These are phyloP conservation scores for Helicoverpa assulta DNA, from an alignment of 2,888 invertebrate species.

Conservation along the genomic window DNA sequence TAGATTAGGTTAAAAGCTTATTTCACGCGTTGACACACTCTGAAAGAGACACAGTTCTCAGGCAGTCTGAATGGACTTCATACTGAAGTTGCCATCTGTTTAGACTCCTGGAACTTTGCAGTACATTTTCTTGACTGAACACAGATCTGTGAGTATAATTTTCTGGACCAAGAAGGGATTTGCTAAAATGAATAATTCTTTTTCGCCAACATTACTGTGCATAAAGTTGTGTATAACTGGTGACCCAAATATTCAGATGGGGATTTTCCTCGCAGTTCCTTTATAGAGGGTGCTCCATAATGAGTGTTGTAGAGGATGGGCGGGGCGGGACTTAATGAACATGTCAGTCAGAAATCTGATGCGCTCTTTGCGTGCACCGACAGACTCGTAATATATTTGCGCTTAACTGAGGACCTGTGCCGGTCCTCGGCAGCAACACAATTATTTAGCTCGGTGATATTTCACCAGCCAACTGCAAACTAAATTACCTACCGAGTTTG, in stretches of 20 bases:
- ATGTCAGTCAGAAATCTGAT: slow-evolving; percentile 68
- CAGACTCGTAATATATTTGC: slow-evolving; percentile 22
- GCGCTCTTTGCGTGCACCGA: slow-evolving; percentile 58
- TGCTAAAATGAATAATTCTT: slow-evolving; percentile 24
- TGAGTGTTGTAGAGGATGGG: slow-evolving; percentile 56
- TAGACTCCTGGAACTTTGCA: neutral
- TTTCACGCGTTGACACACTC: slow-evolving; percentile 16
- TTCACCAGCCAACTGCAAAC: slow-evolving; percentile 27
- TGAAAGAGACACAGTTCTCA: neutral
- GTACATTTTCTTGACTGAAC: neutral
- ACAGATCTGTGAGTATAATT: neutral
- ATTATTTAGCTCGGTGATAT: slow-evolving; percentile 31
- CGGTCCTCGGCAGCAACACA: slow-evolving; percentile 12
- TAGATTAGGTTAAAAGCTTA: slow-evolving; percentile 29
- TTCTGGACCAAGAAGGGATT: slow-evolving; percentile 12
- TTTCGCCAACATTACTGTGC: slow-evolving; percentile 16
- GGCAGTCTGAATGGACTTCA: too few relatives aligned
- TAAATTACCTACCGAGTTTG: slow-evolving; percentile 21
- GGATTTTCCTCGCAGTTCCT: slow-evolving; percentile 46
- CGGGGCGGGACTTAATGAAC: slow-evolving; percentile 68
- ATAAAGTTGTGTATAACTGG: slow-evolving; percentile 32
- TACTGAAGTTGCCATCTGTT: neutral
- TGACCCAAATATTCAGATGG: slow-evolving; percentile 68
- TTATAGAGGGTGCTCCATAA: slow-evolving; percentile 61
- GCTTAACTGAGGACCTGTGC: neutral